These are phyloP conservation scores for Psix sp. DNA, from an alignment of 1,140 invertebrate species.

Conservation along the genomic window DNA sequence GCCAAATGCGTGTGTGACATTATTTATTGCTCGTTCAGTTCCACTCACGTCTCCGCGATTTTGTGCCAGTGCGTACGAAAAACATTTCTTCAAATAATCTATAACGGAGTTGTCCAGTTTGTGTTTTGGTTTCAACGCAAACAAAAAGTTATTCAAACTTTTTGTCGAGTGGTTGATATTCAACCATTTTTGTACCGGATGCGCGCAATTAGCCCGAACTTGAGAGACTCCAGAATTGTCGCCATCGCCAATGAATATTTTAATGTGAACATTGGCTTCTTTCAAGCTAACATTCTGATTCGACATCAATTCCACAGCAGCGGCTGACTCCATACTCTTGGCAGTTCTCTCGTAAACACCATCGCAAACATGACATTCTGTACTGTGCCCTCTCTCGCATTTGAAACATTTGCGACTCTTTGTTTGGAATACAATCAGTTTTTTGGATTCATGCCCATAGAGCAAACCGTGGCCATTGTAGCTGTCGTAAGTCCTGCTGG, in stretches of 20 bases:
- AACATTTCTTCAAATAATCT: neutral
- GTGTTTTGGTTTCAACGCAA: neutral
- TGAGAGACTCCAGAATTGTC: constrained; percentile 5
- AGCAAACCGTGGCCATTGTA: too few relatives aligned
- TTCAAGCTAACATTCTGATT: too few relatives aligned
- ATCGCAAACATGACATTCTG: too few relatives aligned
- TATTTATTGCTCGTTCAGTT: neutral
- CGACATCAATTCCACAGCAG: too few relatives aligned
- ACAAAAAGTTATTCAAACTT: constrained; percentile 2
- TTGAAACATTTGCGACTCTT: too few relatives aligned
- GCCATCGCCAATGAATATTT: constrained; percentile 8
- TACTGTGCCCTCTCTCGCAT: too few relatives aligned
- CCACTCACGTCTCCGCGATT: neutral
- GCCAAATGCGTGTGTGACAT: constrained; percentile 11
- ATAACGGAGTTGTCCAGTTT: neutral
- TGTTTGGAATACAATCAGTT: too few relatives aligned
- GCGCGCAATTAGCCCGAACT: neutral
- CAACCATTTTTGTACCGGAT: neutral
- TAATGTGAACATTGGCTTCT: constrained; percentile 5
- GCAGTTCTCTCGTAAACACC: too few relatives aligned
- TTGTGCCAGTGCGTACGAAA: neutral
- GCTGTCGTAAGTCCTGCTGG: too few relatives aligned
- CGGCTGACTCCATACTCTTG: too few relatives aligned
- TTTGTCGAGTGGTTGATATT: neutral
- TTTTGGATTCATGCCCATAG: too few relatives aligned